Base-by-base conservation (phyloP, 2,888 invertebrate genomes). In the Homarus gammarus region DNA sequence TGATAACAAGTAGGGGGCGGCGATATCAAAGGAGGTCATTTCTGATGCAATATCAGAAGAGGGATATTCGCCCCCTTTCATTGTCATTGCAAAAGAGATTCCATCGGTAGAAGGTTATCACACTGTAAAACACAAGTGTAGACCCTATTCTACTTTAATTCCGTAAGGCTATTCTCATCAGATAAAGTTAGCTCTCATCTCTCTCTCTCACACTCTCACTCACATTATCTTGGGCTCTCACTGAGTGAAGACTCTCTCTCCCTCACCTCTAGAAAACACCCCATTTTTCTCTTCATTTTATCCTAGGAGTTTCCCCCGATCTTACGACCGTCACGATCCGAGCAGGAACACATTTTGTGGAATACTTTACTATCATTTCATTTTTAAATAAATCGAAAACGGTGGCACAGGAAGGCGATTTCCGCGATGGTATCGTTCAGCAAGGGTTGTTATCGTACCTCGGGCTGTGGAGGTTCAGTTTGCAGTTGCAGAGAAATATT, bases 401-500 rank as follows among this genome's bases (percentile, higher is more conserved):
- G 61, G 36, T 38, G 56, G 81, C 81, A 38, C 18, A 61, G 81
- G 61, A 61, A 36, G 81, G 36, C 27, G 61, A 36, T 81, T 56
- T 81, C 64, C 36, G 64, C 61, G 81, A 81, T 81, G 38, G 56
- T 61, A 81, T 81, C 81, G 81, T 56, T 81, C 81, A 81, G 81
- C 56, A 51, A 40, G 40, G 56, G 51, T 36, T 56, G 79, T 87
- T 79, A 79, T 70, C 72, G 70, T 87, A 44, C 86, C 73, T 79
- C 86, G 56, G 86, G 79, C 70, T 18, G 79, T 87, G 72, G 51
- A 70, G 86, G 79, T 70, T 79, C 79, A 87, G 86, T 87, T 87
- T 87, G 86, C 86, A 87, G 86, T 87, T 79, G 86, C 72, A 87
- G 79, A 87, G 86, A 87, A 79, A 87, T 87, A 87, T 87, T 87